Conservation (phyloP, 2,113 vertebrate species). For the Spheniscus mendiculus region DNA sequence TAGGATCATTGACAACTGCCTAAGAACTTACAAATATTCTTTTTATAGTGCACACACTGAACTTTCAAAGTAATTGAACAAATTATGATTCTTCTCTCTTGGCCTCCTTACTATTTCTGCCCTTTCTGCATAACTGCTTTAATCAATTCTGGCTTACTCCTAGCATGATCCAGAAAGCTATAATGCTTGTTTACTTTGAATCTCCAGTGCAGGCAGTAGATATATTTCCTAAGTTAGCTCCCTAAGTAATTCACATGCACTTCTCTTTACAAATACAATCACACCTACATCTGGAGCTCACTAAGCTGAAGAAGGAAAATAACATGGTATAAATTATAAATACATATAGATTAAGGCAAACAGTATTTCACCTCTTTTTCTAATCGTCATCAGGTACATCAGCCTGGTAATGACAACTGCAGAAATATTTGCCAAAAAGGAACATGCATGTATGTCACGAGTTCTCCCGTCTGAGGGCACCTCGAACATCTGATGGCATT, state of each 20-base stretch:
- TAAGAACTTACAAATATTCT: background rate
- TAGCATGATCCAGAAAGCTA: background rate
- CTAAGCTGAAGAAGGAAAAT: constrained; percentile 45
- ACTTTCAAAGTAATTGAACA: background rate
- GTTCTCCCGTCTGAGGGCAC: background rate
- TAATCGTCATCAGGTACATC: background rate
- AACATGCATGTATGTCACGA: background rate
- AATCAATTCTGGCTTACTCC: background rate
- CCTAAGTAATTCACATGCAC: constrained; percentile 42
- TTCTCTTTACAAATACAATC: constrained; percentile 23
- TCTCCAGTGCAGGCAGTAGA: background rate
- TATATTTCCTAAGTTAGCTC: constrained; percentile 18
- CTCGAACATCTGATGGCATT: background rate
- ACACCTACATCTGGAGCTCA: constrained; percentile 49
- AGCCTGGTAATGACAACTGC: constrained; percentile 6
- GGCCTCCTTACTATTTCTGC: background rate
- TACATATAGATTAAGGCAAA: constrained; percentile 40
- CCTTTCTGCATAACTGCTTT: background rate
- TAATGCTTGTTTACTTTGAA: background rate
- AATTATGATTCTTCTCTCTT: background rate
- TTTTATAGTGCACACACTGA: background rate
- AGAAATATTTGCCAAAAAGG: background rate
- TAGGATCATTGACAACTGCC: background rate
- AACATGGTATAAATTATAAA: constrained; percentile 53
- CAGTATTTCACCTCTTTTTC: constrained; percentile 10